A percentile compares a stretch with the other conserved stretches of the same genome.
Evolutionary conservation across 2,888 invertebrate genomes (phyloP).

Genomic region (Noctua janthina): DNA sequence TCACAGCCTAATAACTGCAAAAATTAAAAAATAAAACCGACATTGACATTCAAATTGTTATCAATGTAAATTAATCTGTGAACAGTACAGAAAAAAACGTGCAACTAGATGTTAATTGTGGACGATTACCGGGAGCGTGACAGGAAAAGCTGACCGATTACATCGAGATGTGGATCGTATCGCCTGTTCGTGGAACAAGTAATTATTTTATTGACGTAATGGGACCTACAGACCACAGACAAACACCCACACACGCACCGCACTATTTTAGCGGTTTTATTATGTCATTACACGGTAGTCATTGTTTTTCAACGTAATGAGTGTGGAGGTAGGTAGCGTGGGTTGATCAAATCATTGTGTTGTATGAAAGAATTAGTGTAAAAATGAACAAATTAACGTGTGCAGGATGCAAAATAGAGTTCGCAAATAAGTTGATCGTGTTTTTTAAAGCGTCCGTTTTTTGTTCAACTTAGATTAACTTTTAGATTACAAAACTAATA

Average conservation of each 20-base stretch:
- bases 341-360: constrained; percentile 33
- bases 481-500: constrained; percentile 42
- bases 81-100: constrained; percentile 51
- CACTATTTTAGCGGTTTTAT: constrained; percentile 46
- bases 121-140: constrained; percentile 79
- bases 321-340: constrained; percentile 9
- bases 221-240: constrained; percentile 52
- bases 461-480: constrained; percentile 15
- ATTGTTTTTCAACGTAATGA: constrained; percentile 42
- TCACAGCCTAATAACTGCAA: constrained; percentile 16
- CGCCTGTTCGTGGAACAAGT: constrained; percentile 78
- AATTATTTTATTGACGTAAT: constrained; percentile 75
- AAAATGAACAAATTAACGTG: constrained; percentile 20
- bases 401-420: neutral
- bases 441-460: constrained; percentile 10
- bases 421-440: constrained; percentile 23
- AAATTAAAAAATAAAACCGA: constrained; percentile 22
- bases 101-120: constrained; percentile 72
- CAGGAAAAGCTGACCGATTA: constrained; percentile 83
- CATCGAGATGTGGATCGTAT: constrained; percentile 78
- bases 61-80: constrained; percentile 51
- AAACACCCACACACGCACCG: constrained; percentile 37
- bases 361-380: constrained; percentile 25
- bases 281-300: constrained; percentile 47
- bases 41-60: constrained; percentile 45